phyloP scores from a whole-genome alignment of 2,113 vertebrate species.

The Lethenteron camtschaticum region DNA sequence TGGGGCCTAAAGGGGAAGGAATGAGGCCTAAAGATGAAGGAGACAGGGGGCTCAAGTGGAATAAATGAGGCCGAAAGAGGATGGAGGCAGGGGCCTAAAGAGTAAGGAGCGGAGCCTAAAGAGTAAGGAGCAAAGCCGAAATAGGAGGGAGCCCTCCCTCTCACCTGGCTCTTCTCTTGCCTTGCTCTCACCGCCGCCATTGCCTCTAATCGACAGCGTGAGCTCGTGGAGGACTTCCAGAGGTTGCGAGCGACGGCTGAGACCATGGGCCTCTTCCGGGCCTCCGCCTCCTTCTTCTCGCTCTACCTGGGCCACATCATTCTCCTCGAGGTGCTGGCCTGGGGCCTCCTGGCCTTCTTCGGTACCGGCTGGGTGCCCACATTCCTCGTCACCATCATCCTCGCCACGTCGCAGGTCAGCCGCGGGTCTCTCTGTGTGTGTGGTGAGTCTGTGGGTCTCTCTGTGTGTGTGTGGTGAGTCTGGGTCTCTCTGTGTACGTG shows the following conservation, averaged over 20 bases:
- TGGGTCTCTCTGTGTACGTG: too few relatives aligned
- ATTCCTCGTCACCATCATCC: slow-evolving; percentile 28
- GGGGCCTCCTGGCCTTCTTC: slow-evolving; percentile 32
- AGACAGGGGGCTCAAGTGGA: too few relatives aligned
- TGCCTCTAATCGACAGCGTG: slow-evolving; percentile 20
- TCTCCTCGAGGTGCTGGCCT: slow-evolving; percentile 40
- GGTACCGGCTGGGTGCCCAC: slow-evolving; percentile 56
- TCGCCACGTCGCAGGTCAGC: slow-evolving; percentile 51
- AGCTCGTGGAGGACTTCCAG: slow-evolving; percentile 48
- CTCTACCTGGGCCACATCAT: slow-evolving; percentile 52
- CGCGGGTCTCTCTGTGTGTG: neutral
- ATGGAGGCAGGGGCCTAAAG: too few relatives aligned
- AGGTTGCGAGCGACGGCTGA: slow-evolving; percentile 30
- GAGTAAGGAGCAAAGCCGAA: too few relatives aligned
- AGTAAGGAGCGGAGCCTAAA: too few relatives aligned
- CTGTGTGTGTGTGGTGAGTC: too few relatives aligned
- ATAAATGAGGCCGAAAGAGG: too few relatives aligned
- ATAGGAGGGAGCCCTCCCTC: too few relatives aligned
- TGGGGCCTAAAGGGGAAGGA: too few relatives aligned
- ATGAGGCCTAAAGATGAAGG: too few relatives aligned
- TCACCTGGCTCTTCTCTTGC: too few relatives aligned
- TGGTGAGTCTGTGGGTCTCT: neutral
- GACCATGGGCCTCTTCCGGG: slow-evolving; percentile 37
- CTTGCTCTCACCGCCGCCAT: too few relatives aligned
- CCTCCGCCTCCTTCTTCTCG: slow-evolving; percentile 46